Conservation (phyloP, 2,888 invertebrate species). For the Cataglyphis rosenhaueri region DNA sequence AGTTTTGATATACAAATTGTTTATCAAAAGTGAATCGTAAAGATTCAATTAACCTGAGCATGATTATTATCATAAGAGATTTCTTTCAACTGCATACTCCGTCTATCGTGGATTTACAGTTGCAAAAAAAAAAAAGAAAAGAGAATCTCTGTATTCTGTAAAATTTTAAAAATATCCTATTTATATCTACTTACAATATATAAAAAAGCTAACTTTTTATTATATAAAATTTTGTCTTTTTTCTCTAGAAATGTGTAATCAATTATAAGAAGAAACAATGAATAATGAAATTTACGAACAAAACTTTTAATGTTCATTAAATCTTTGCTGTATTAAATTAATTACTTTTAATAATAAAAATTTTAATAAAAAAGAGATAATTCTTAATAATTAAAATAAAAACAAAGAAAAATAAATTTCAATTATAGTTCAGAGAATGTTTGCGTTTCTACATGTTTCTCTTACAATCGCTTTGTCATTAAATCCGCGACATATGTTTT, state of each 20-base stretch:
- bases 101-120: background rate
- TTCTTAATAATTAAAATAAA: background rate
- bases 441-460: background rate
- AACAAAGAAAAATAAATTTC: background rate
- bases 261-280: background rate
- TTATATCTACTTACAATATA: background rate
- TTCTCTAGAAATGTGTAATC: background rate
- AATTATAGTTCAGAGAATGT: background rate
- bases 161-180: background rate
- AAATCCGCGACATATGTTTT: background rate
- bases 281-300: background rate
- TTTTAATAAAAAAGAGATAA: background rate
- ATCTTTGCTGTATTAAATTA: background rate
- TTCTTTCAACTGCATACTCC: background rate
- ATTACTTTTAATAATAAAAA: background rate
- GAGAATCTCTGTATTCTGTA: background rate
- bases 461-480: background rate
- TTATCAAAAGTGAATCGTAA: background rate
- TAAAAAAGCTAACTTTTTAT: background rate
- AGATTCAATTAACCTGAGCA: background rate
- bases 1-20: background rate
- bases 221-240: background rate
- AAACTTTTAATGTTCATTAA: background rate
- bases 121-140: too few species aligned
- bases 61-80: background rate